Conservation (phyloP, 2,888 invertebrate species). For the Stenotaenia linearis region DNA sequence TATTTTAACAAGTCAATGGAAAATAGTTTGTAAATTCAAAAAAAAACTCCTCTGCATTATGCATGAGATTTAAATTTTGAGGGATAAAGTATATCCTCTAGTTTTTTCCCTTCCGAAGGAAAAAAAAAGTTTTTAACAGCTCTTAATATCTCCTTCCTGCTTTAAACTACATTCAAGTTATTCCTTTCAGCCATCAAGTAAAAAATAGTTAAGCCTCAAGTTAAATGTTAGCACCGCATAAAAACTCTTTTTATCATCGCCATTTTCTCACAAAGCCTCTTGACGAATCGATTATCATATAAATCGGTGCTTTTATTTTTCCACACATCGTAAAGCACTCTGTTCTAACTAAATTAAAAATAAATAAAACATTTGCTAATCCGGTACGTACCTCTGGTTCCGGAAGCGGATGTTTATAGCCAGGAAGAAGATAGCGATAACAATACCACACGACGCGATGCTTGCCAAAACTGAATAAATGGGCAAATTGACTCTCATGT, state of each 20-base stretch:
- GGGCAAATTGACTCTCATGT: slow-evolving; percentile 85
- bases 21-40: too few relatives aligned
- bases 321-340: background rate
- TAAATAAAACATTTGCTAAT: slow-evolving; percentile 1
- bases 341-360: background rate
- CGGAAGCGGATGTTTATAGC: slow-evolving; percentile 92
- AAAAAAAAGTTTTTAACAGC: background rate
- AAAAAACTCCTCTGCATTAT: too few relatives aligned
- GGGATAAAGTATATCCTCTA: background rate
- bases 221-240: slow-evolving; percentile 6
- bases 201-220: slow-evolving; percentile 1
- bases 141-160: background rate
- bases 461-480: slow-evolving; percentile 83
- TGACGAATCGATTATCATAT: slow-evolving; percentile 17
- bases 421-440: slow-evolving; percentile 83
- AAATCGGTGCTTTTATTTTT: background rate
- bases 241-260: background rate
- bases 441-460: slow-evolving; percentile 81
- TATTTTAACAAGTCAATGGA: too few relatives aligned
- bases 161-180: background rate
- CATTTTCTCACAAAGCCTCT: background rate
- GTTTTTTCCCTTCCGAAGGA: background rate
- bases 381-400: slow-evolving; percentile 72
- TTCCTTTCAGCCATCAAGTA: background rate
- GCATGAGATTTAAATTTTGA: background rate